These are phyloP conservation scores for Manis pentadactyla DNA, from an alignment of 2,797 vertebrate genomes.

Conservation along the genomic window DNA sequence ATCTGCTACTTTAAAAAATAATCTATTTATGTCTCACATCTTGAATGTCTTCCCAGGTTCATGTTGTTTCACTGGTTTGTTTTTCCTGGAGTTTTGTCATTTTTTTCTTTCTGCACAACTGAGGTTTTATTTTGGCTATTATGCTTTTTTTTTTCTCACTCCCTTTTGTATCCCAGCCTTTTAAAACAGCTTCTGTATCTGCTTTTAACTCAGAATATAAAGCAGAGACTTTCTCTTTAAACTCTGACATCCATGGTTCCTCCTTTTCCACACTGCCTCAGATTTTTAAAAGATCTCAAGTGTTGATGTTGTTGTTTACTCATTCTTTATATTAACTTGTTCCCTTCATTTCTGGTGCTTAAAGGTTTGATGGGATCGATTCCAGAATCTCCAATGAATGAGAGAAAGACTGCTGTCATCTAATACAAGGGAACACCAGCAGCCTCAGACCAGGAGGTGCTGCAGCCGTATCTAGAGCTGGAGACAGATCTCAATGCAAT, in stretches of 20 bases:
- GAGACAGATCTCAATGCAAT: background rate
- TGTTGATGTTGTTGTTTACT: background rate
- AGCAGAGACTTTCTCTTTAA: background rate
- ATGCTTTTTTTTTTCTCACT: background rate
- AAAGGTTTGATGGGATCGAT: background rate
- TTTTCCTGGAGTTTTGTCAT: background rate
- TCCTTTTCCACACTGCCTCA: background rate
- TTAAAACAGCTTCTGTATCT: background rate
- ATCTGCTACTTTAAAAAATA: background rate
- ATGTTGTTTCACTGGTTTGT: background rate
- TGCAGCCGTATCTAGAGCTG: background rate
- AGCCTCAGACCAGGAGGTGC: background rate
- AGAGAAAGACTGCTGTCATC: background rate
- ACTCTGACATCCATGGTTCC: background rate
- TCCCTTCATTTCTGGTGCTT: background rate
- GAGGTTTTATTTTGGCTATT: constrained; percentile 38
- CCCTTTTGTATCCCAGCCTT: background rate
- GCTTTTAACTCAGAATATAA: constrained; percentile 20
- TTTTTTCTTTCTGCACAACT: background rate
- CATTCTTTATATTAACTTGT: background rate
- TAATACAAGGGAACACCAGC: background rate
- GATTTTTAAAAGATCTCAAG: background rate
- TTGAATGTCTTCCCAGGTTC: background rate
- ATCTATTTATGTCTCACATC: background rate
- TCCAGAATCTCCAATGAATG: background rate